phyloP scores from a whole-genome alignment of 2,888 invertebrate genomes.

The Yponomeuta evonymella region DNA sequence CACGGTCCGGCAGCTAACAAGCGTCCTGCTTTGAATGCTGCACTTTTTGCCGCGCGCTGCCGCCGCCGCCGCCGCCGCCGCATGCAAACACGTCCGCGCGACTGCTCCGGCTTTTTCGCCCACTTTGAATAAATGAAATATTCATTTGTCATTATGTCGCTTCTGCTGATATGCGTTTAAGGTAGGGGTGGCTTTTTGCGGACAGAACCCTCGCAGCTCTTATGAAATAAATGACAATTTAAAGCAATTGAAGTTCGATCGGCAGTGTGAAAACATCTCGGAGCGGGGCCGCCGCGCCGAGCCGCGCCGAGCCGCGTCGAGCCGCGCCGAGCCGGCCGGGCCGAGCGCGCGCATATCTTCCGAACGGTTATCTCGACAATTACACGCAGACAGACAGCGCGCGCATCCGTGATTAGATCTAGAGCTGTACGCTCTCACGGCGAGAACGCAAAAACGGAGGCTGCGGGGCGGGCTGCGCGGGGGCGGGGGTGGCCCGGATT shows the following conservation, averaged over 20 bases:
- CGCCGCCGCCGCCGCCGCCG: conserved; percentile 22
- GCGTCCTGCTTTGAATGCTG: conserved; percentile 33
- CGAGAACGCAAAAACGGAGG: conserved; percentile 34
- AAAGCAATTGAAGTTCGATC: not conserved
- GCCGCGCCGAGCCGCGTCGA: not conserved
- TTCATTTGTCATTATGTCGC: conserved; percentile 35
- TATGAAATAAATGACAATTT: not conserved
- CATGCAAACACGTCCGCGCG: conserved; percentile 38
- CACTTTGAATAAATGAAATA: conserved; percentile 53
- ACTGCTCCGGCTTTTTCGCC: conserved; percentile 41
- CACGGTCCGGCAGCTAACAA: not conserved
- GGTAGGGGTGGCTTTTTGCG: conserved; percentile 2
- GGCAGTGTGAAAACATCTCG: not conserved
- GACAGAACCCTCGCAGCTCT: not conserved
- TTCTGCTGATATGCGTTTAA: conserved; percentile 12
- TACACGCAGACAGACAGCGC: conserved; percentile 19
- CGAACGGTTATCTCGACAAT: conserved; percentile 11
- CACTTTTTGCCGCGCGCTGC: conserved; percentile 42
- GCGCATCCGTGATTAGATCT: conserved; percentile 19
- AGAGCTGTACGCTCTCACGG: conserved; percentile 40
- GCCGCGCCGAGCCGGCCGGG: not conserved
- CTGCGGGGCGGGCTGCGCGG: conserved; percentile 24
- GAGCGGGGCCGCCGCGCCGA: not conserved
- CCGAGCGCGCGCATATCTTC: not conserved
- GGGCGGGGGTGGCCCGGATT: conserved; percentile 27